Base-by-base conservation (phyloP, 2,797 vertebrate species). In the Aythya fuligula region DNA sequence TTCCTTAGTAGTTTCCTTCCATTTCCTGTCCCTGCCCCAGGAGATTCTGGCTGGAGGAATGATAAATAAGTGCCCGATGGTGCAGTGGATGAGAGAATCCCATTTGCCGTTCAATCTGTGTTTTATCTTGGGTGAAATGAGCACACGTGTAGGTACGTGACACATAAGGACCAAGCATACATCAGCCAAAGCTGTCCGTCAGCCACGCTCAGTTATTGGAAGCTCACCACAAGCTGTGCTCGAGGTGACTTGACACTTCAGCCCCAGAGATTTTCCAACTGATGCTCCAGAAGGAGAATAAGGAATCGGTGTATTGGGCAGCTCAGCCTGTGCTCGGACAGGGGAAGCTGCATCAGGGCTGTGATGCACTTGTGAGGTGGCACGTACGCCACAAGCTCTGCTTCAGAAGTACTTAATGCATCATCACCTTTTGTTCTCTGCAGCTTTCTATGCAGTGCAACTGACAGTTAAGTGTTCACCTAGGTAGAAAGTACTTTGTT, bases 351-450 rank as follows among this genome's bases (percentile, higher is more conserved):
- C 77, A 0, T 36, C 58, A 75, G 83, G 41, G 53, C 85, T 83
- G 36, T 39, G 85, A 38, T 0, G 1, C 66, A 64, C n/a, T 41
- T 57, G 36, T 43, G 85, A 45, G 25, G 8, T 74, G 75, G 56
- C 39, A 76, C 5, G 2, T 49, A 6, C 5, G 2, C 36, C 79
- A 74, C 14, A 24, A 49, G 47, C 34, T 83, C 49, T 65, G 83
- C 84, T 74, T 65, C 69, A 58, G 30, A 57, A 73, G n/a, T 4
- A 12, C 77, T 85, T 76, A 65, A 36, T 83, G 79, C 91, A 53
- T 82, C 91, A 65, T 57, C 61, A 66, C 54, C 93, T 83, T 77
- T 62, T 88, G 73, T 87, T 91, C 87, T 91, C 72, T n/a, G 8
- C 32, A 72, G 66, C 83, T 96, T 91, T 88, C 32, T 43, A 14